phyloP scores from a whole-genome alignment of 2,113 vertebrate species.

The Otolemur garnettii region DNA sequence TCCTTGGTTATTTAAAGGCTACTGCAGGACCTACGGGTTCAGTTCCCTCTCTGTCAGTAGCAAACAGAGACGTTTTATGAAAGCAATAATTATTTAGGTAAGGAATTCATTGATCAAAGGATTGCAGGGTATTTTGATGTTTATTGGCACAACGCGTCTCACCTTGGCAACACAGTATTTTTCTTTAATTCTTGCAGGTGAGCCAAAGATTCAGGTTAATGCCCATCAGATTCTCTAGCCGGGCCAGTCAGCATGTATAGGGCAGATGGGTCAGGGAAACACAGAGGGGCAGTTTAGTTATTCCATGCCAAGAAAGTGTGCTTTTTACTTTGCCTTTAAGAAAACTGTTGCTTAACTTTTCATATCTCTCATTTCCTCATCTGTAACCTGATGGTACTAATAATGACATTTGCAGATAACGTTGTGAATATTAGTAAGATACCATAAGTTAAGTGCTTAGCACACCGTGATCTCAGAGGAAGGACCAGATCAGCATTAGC shows the following conservation, averaged over 20 bases:
- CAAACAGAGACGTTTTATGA: conserved; percentile 47
- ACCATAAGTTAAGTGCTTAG: accelerated
- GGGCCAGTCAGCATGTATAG: accelerated
- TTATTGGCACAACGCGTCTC: neutral
- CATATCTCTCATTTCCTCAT: neutral
- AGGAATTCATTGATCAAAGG: neutral
- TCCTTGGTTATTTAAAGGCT: conserved; percentile 60
- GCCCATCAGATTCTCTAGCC: neutral
- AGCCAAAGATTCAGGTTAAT: neutral
- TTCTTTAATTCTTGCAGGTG: neutral
- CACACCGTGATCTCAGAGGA: accelerated
- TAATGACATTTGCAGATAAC: neutral
- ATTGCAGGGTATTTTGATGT: neutral
- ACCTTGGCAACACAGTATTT: neutral
- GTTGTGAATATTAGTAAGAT: no score
- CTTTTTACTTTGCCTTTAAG: neutral
- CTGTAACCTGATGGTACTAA: neutral
- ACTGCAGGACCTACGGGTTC: neutral
- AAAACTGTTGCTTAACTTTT: neutral
- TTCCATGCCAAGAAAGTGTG: neutral
- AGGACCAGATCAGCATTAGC: neutral
- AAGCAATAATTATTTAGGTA: conserved; percentile 48
- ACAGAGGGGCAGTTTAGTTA: neutral
- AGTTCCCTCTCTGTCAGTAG: neutral
- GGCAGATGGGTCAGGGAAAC: no score